Conservation (phyloP, 2,888 invertebrate species). For the Macrophya annulata region DNA sequence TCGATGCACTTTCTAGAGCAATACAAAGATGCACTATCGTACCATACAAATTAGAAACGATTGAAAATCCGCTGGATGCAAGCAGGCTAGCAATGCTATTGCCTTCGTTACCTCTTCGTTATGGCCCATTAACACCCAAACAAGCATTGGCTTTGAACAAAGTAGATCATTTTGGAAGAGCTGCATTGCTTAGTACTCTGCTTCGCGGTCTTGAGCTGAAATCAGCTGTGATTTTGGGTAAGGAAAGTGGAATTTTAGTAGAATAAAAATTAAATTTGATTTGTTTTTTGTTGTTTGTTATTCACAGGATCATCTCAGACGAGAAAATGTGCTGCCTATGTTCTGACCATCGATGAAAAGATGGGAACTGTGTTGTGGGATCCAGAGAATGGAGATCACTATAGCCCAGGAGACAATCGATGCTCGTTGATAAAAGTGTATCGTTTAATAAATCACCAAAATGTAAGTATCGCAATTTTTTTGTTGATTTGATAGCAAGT, state of each 20-base stretch:
- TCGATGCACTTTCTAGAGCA: constrained; percentile 70
- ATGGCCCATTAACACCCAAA: constrained; percentile 74
- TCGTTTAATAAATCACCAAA: constrained; percentile 74
- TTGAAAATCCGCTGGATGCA: constrained; percentile 72
- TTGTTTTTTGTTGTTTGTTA: background rate
- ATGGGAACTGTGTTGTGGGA: constrained; percentile 72
- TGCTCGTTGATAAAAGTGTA: constrained; percentile 73
- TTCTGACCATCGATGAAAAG: constrained; percentile 70
- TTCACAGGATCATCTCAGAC: constrained; percentile 75
- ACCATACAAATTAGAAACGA: constrained; percentile 72
- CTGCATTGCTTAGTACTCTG: constrained; percentile 73
- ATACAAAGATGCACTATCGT: constrained; percentile 74
- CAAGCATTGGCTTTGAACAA: constrained; percentile 76
- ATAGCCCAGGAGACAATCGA: constrained; percentile 72
- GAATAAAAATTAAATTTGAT: background rate
- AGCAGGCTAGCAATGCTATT: constrained; percentile 73
- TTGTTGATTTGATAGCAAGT: background rate
- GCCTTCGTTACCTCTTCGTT: constrained; percentile 71
- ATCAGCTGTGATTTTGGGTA: constrained; percentile 75
- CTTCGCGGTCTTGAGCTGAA: constrained; percentile 72
- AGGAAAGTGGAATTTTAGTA: background rate
- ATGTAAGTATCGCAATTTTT: constrained; percentile 67
- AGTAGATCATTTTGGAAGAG: constrained; percentile 76
- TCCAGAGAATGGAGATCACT: constrained; percentile 74
- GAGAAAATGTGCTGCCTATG: constrained; percentile 75